Evolutionary conservation across 2,797 vertebrate species (phyloP).

Genomic region (Lophotriccus pileatus): DNA sequence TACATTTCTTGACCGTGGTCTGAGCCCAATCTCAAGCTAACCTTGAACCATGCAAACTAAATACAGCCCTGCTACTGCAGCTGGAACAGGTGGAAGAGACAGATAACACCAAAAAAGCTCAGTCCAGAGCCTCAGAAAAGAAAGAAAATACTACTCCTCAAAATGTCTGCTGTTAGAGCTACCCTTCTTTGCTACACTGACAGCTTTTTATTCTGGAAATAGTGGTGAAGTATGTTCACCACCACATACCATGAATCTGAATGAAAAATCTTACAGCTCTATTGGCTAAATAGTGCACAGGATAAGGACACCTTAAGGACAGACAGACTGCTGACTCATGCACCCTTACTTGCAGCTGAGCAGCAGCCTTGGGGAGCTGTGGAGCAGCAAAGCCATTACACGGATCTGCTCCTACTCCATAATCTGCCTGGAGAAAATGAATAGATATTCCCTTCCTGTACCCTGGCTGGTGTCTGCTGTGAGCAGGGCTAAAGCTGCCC

Average conservation of each 20-base stretch:
- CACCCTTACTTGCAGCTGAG: neutral
- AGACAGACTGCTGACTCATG: neutral
- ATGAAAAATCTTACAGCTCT: neutral
- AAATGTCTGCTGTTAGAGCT: neutral
- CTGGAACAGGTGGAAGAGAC: constrained; percentile 20
- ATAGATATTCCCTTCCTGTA: neutral
- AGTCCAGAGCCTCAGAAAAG: neutral
- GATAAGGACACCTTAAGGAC: neutral
- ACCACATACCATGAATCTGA: neutral
- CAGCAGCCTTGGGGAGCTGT: neutral
- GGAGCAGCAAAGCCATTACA: neutral
- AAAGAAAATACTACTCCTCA: neutral
- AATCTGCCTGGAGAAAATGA: neutral
- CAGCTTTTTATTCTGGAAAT: neutral
- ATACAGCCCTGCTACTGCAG: neutral
- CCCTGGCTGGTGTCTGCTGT: neutral
- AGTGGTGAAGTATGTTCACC: neutral
- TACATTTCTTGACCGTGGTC: constrained; percentile 12
- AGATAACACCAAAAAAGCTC: neutral
- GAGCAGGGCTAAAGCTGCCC: neutral
- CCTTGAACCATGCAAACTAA: constrained; percentile 40
- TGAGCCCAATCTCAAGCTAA: neutral
- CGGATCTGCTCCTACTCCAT: neutral
- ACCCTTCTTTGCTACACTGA: neutral
- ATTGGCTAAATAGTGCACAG: neutral